These are phyloP conservation scores for Scaptomyza polygonia DNA, from an alignment of 2,888 invertebrate genomes.

Conservation along the genomic window DNA sequence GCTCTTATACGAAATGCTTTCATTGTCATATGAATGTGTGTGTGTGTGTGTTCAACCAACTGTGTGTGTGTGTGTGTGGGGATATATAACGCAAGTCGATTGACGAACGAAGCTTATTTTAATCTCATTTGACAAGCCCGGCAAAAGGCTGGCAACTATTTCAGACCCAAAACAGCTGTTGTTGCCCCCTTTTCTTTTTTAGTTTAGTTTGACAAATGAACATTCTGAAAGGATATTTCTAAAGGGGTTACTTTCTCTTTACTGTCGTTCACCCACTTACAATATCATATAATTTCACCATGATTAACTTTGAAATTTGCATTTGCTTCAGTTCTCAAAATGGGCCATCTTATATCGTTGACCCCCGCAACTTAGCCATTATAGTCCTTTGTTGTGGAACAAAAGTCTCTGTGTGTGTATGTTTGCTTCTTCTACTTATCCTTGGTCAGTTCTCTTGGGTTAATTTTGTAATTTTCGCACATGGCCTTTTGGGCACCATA, in stretches of 20 bases:
- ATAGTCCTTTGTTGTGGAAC: conserved; percentile 21
- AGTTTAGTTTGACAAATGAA: conserved; percentile 70
- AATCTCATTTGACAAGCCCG: conserved; percentile 79
- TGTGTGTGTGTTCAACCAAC: conserved; percentile 45
- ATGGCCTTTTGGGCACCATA: conserved; percentile 66
- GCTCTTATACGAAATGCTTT: conserved; percentile 29
- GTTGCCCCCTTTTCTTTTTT: conserved; percentile 45
- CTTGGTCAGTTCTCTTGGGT: conserved; percentile 55
- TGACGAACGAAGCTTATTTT: conserved; percentile 80
- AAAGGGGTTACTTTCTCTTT: not conserved
- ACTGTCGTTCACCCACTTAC: not conserved
- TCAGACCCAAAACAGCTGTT: conserved; percentile 64
- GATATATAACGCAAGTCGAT: conserved; percentile 69
- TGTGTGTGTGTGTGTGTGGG: conserved; percentile 10
- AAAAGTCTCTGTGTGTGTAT: not conserved
- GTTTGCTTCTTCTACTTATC: conserved; percentile 2
- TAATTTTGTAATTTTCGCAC: conserved; percentile 68
- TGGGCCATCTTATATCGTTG: conserved; percentile 59
- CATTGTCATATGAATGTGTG: conserved; percentile 56
- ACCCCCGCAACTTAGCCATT: conserved; percentile 55
- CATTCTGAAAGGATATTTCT: conserved; percentile 45
- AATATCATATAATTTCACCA: conserved; percentile 68
- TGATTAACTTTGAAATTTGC: conserved; percentile 77
- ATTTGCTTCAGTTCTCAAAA: conserved; percentile 42
- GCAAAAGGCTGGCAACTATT: conserved; percentile 57